phyloP scores from a whole-genome alignment of 1,140 invertebrate species.

The Cyclargus thomasi region DNA sequence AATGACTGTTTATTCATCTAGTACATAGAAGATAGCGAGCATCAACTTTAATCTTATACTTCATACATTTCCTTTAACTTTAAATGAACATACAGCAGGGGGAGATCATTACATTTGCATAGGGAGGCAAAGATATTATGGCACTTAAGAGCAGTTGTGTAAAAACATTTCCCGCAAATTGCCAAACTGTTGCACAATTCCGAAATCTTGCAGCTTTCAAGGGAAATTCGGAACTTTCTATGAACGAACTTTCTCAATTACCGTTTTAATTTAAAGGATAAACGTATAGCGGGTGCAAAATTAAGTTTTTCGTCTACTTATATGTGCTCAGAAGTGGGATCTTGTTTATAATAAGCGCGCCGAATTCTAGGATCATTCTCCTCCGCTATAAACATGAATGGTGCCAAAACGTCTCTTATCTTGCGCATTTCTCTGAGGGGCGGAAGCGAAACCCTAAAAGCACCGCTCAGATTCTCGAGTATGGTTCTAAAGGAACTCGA shows the following conservation, averaged over 20 bases:
- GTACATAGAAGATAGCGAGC: no score
- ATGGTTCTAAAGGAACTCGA: slow-evolving; percentile 66
- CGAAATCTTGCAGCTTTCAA: slow-evolving; percentile 16
- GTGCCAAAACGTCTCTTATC: slow-evolving; percentile 72
- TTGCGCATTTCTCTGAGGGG: slow-evolving; percentile 67
- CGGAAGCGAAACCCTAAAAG: slow-evolving; percentile 63
- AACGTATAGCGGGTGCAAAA: slow-evolving; percentile 9
- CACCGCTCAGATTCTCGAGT: slow-evolving; percentile 56
- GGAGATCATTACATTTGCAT: background rate
- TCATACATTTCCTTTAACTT: slow-evolving; percentile 24
- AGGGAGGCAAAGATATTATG: slow-evolving; percentile 7
- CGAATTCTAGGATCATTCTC: slow-evolving; percentile 68
- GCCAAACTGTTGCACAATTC: slow-evolving; percentile 15
- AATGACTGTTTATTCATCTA: no score
- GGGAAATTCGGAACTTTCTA: slow-evolving; percentile 14
- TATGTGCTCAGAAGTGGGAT: slow-evolving; percentile 38
- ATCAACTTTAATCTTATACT: background rate
- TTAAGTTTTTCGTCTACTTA: slow-evolving; percentile 27
- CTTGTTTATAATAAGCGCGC: slow-evolving; percentile 70
- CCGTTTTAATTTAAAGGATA: slow-evolving; percentile 16
- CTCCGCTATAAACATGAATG: slow-evolving; percentile 70
- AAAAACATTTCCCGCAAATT: slow-evolving; percentile 32
- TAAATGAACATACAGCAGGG: slow-evolving; percentile 12
- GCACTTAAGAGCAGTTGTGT: slow-evolving; percentile 19
- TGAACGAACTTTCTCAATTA: slow-evolving; percentile 15